These are phyloP conservation scores for Cordilura impudica DNA, from an alignment of 2,888 invertebrate species.

Conservation along the genomic window DNA sequence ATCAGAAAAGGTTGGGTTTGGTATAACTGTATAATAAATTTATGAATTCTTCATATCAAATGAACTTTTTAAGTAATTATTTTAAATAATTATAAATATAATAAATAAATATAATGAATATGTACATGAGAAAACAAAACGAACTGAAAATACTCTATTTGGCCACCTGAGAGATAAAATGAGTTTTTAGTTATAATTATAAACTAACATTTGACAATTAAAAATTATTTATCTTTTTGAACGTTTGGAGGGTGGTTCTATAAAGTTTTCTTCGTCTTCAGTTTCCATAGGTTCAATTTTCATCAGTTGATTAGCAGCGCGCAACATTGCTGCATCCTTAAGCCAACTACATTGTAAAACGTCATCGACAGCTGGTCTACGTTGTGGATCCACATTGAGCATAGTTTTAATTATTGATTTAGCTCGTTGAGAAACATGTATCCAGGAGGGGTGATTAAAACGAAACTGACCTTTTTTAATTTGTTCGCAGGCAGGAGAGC, in stretches of 20 bases:
- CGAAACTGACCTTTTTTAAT: slow-evolving; percentile 84
- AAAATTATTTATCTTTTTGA: slow-evolving; percentile 61
- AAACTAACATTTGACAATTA: too few species aligned
- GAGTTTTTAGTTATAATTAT: neutral
- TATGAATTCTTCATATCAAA: slow-evolving; percentile 49
- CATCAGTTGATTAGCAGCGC: slow-evolving; percentile 73
- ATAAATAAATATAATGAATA: neutral
- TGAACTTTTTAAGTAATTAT: slow-evolving; percentile 1
- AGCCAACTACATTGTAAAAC: slow-evolving; percentile 74
- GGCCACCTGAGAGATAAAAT: slow-evolving; percentile 43
- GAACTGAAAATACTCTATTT: slow-evolving; percentile 42
- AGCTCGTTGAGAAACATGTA: slow-evolving; percentile 82
- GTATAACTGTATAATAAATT: slow-evolving; percentile 21
- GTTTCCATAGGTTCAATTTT: slow-evolving; percentile 68
- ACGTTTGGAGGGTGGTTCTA: slow-evolving; percentile 75
- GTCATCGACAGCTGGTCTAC: slow-evolving; percentile 74
- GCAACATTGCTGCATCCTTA: slow-evolving; percentile 71
- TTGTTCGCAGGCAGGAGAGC: slow-evolving; percentile 82
- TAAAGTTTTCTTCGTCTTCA: slow-evolving; percentile 74
- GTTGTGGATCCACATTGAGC: slow-evolving; percentile 82
- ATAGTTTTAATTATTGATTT: slow-evolving; percentile 85
- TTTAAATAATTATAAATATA: too few species aligned
- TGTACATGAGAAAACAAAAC: slow-evolving; percentile 14
- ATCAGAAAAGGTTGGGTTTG: slow-evolving; percentile 1
- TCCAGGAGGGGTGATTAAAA: slow-evolving; percentile 83